Evolutionary conservation across 2,113 vertebrate genomes (phyloP), one percentile per base, ranked within the genome.

Genomic region (Gopherus flavomarginatus): DNA sequence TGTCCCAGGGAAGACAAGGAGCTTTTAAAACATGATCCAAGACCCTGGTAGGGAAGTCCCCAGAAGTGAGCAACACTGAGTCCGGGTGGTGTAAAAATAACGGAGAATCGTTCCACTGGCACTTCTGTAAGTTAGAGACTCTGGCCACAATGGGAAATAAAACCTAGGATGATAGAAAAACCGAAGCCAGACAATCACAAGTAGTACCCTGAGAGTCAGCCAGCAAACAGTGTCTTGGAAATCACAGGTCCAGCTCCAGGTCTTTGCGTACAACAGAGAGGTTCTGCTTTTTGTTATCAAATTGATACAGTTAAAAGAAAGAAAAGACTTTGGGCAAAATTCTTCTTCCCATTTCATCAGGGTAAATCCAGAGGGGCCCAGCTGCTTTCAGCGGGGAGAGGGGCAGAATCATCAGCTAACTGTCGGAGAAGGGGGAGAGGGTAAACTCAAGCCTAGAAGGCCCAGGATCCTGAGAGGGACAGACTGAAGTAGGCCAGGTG

Each of bases 121-220:
- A 90, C 93, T 95, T 96, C 52, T 85, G 49, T 87, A 88, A 94
- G 93, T 93, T 88, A 93, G 90, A 88, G 83, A 83, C 90, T 85
- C 83, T 92, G 17, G 6, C 72, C 92, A n/a, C 78, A 96, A 90
- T 62, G 86, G 93, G 92, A 93, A 88, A 89, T 92, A 90, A 95
- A 92, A 96, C 92, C 87, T 80, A 56, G 59, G 89, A 83, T 10
- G 52, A 88, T 92, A 96, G 86, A 49, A 69, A 85, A 95, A 90
- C 94, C 92, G 96, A 95, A 96, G 92, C 13, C 92, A 95, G 83
- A 86, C 89, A 94, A 95, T 94, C 92, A 93, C 85, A 92, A 91
- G 86, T 83, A 90, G 88, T 85, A 87, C 92, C 44, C 62, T 44
- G 89, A 77, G 81, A 95, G 89, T n/a, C 91, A 92, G 93, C 78